A percentile compares a stretch with the other conserved stretches of the same genome.
These are phyloP conservation scores for Spongilla lacustris DNA, from an alignment of 37 sponge, comb jelly and placozoan genomes.

Conservation along the genomic window DNA sequence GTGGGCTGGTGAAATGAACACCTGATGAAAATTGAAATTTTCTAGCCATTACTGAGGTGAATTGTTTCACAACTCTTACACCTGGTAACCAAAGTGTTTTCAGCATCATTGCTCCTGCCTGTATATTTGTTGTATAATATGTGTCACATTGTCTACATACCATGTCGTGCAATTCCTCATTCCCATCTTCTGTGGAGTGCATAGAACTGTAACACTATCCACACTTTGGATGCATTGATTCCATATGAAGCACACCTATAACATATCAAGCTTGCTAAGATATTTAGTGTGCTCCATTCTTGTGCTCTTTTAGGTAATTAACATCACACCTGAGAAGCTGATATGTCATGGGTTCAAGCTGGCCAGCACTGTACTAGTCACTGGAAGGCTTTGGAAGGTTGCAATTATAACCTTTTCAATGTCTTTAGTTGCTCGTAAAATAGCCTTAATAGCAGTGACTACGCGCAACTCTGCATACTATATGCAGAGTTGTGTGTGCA, in stretches of 20 bases:
- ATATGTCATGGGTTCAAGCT: conserved; percentile 27
- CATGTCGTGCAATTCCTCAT: too few relatives aligned
- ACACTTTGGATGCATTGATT: too few relatives aligned
- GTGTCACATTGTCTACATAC: too few relatives aligned
- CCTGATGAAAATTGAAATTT: background rate
- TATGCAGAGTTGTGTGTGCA: too few relatives aligned
- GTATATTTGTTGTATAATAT: too few relatives aligned
- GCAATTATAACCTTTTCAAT: conserved; percentile 44
- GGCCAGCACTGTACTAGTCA: conserved; percentile 57
- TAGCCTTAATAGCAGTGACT: conserved; percentile 67
- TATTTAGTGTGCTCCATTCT: conserved; percentile 22
- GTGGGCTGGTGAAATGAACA: background rate
- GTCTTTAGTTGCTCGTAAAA: conserved; percentile 44
- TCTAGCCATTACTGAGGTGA: background rate
- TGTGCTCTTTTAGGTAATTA: conserved; percentile 10
- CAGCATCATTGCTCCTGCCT: too few relatives aligned
- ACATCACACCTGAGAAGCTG: conserved; percentile 22
- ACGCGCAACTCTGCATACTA: conserved; percentile 60
- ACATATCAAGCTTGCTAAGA: conserved; percentile 39
- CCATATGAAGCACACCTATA: too few relatives aligned
- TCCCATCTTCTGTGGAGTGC: too few relatives aligned
- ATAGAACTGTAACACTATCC: too few relatives aligned
- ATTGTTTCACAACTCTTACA: background rate
- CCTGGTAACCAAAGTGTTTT: background rate
- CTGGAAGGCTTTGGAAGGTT: conserved; percentile 42